Base-by-base conservation (phyloP, 2,797 vertebrate genomes). In the Tinamus major region DNA sequence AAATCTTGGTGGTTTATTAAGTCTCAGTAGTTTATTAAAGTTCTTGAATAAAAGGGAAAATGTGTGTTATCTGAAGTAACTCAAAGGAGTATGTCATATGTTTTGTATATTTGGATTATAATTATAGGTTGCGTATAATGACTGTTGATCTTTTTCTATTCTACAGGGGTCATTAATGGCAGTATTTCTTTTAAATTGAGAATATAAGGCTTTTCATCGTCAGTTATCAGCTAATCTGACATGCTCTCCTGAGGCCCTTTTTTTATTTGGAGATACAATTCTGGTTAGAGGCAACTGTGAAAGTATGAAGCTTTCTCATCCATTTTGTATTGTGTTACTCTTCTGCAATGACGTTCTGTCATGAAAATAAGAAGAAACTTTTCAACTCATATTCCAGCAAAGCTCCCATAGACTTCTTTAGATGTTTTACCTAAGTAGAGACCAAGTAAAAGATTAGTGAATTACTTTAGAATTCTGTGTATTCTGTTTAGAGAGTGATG, bases 241-340 rank as follows among this genome's bases (percentile, higher is more conserved):
- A 9, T 17, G 56, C 31, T 84, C 51, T 9, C 1, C 23, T 12
- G 18, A 51, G 42, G 78, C 41, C 51, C 49, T 51, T 26, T 51
- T 51, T 68, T 67, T 44, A 61, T 80, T 81, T 62, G 37, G 46
- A 74, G 70, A 67, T 3, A 5, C 76, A 89, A 80, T 81, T 63
- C 42, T 69, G 89, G 69, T 31, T 70, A 79, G 44, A 49, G 91
- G 27, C 81, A 94, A 44, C 29, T 85, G 37, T 76, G 75, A 95
- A 83, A 31, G 46, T 87, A 90, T 83, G 69, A 95, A 92, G 55
- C 59, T 46, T 79, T 82, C 90, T n/a, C n/a, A 96, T 87, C 16
- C 18, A 41, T 86, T 82, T 91, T 26, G 48, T 61, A 70, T 49
- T 18, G 29, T 63, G 20, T 26, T 87, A 8, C 37, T 71, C 88